phyloP scores from a whole-genome alignment of 2,797 vertebrate genomes.

The Harpagifer antarcticus region DNA sequence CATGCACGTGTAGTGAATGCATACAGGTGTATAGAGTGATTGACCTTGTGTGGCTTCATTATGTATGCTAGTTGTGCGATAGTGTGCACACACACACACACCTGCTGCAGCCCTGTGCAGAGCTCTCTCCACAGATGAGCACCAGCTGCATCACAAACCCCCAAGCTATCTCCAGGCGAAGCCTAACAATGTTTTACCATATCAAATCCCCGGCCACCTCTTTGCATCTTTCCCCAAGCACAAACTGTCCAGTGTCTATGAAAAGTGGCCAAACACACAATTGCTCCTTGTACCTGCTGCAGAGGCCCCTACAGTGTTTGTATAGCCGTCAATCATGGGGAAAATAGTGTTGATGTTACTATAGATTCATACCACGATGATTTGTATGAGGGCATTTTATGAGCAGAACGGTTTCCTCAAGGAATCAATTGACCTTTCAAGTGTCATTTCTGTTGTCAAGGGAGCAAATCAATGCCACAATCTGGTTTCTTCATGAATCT shows the following conservation, averaged over 20 bases:
- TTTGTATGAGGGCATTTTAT: conserved; percentile 52
- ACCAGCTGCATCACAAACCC: conserved; percentile 54
- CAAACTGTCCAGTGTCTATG: conserved; percentile 55
- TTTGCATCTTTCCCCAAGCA: conserved; percentile 20
- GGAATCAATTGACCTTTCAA: conserved; percentile 71
- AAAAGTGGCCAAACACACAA: conserved; percentile 51
- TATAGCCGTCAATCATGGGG: conserved; percentile 32
- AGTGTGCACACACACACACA: not conserved
- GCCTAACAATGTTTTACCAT: conserved; percentile 27
- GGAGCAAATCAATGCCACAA: conserved; percentile 70
- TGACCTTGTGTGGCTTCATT: conserved; percentile 31
- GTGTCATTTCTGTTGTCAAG: conserved; percentile 62
- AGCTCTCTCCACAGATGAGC: conserved; percentile 40
- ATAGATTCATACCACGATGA: conserved; percentile 59
- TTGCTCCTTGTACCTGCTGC: conserved; percentile 53
- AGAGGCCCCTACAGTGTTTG: conserved; percentile 39
- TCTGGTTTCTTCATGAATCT: conserved; percentile 54
- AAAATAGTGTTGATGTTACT: conserved; percentile 46
- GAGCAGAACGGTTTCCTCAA: conserved; percentile 41
- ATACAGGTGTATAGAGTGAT: conserved; percentile 31
- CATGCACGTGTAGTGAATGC: not conserved
- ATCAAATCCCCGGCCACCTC: conserved; percentile 47
- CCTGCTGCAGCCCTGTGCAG: conserved; percentile 19
- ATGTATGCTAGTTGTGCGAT: conserved; percentile 7
- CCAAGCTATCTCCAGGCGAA: conserved; percentile 53